Conservation (phyloP, 2,888 invertebrate species). For the Marronus borbonicus region DNA sequence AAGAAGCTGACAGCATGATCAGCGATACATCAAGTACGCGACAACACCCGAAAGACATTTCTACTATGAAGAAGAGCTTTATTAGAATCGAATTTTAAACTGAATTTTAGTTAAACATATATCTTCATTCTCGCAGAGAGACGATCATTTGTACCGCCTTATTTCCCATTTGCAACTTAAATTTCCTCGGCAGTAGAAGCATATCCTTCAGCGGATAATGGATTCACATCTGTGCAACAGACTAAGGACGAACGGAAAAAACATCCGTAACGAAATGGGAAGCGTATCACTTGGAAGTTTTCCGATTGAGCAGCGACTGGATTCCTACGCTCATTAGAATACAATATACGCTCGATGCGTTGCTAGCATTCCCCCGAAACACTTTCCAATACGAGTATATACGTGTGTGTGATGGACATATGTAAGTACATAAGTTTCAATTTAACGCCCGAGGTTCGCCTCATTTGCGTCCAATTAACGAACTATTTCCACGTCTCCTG, state of each 20-base stretch:
- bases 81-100: no score
- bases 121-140: no score
- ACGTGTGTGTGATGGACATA: background rate
- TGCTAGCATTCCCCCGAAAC: no score
- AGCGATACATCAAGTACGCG: no score
- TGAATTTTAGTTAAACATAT: no score
- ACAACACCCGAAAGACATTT: no score
- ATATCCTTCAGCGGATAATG: background rate
- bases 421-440: background rate
- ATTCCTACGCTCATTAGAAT: background rate
- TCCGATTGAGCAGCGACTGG: background rate
- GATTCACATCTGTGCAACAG: background rate
- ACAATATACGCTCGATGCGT: background rate
- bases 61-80: no score
- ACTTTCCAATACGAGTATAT: background rate
- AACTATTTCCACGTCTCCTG: background rate
- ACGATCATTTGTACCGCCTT: no score
- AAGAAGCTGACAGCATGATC: no score
- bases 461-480: slow-evolving; percentile 7
- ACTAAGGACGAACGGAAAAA: background rate
- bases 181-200: background rate
- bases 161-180: background rate
- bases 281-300: background rate
- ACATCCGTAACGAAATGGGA: no score
- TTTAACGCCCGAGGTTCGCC: background rate